Evolutionary conservation across 2,888 invertebrate genomes (phyloP), one percentile per base, ranked within the genome.

Genomic region (Pogonocherus hispidulus): DNA sequence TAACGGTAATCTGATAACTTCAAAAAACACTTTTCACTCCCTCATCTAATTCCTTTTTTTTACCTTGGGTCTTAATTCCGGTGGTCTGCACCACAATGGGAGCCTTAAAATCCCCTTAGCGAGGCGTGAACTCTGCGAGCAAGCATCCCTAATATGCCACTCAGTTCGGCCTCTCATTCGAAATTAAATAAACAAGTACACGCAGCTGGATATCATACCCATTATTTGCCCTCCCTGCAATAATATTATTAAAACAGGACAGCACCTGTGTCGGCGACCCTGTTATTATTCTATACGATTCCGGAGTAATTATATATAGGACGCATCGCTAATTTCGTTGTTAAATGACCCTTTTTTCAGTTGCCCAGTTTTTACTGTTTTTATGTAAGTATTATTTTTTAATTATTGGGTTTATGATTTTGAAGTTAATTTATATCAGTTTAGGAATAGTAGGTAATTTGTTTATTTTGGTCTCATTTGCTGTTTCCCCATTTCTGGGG

Each of bases 201-300:
- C 79, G 78, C 81, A 82, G 81, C 81, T 82, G 82, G 80, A 80
- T 81, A 81, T 81, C 79, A 80, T 80, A 80, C 79, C 81, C 75
- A 80, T 80, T 74, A 72, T 74, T 67, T 69, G 67, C 37, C 69
- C 74, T n/a, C n/a, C 76, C 74, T 71, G 72, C 70, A 67, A 79
- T 75, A 80, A 79, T 76, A 80, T 78, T 78, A 74, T 55, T 76
- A 75, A 78, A 77, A 77, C 76, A 73, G 72, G 71, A 16, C 6
- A 49, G 56, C 64, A 64, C 64, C 64, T 64, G 64, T 63, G 47
- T 46, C 27, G 8, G 14, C n/a, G 47, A 47, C 55, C 47, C 52
- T 32, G 49, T 37, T 19, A 32, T 52, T 27, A 16, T 35, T 27
- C 11, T 32, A 3, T 41, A 41, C 41, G 14, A 41, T 41, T 41